Conservation (phyloP, 2,113 vertebrate species). For the Solea solea region DNA sequence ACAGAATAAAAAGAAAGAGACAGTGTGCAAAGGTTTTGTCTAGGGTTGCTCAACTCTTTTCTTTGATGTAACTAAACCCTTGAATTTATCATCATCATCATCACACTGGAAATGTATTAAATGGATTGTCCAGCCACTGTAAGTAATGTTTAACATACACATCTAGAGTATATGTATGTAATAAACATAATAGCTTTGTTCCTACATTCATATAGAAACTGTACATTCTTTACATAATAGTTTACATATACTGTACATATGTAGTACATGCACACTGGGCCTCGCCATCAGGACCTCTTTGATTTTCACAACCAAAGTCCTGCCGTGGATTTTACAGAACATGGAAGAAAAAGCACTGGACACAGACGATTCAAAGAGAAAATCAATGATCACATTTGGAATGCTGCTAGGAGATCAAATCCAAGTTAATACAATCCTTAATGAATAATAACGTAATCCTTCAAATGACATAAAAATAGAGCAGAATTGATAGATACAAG, state of each 20-base stretch:
- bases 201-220: constrained; percentile 62
- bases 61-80: background rate
- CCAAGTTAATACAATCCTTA: too few relatives aligned
- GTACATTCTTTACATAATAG: constrained; percentile 55
- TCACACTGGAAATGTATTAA: background rate
- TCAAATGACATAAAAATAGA: too few relatives aligned
- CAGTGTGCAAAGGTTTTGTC: background rate
- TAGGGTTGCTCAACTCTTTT: background rate
- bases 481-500: too few relatives aligned
- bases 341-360: background rate
- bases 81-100: background rate
- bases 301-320: background rate
- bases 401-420: too few relatives aligned
- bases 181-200: constrained; percentile 37
- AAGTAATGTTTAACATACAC: too few relatives aligned
- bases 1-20: background rate
- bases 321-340: constrained; percentile 3
- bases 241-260: constrained; percentile 13
- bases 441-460: too few relatives aligned
- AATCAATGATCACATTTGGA: too few relatives aligned
- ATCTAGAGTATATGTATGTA: background rate
- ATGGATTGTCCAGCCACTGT: too few relatives aligned
- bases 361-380: background rate
- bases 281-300: background rate
- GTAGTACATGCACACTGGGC: constrained; percentile 40